Conservation (phyloP, 1,140 invertebrate species). For the Drosophila carrolli region DNA sequence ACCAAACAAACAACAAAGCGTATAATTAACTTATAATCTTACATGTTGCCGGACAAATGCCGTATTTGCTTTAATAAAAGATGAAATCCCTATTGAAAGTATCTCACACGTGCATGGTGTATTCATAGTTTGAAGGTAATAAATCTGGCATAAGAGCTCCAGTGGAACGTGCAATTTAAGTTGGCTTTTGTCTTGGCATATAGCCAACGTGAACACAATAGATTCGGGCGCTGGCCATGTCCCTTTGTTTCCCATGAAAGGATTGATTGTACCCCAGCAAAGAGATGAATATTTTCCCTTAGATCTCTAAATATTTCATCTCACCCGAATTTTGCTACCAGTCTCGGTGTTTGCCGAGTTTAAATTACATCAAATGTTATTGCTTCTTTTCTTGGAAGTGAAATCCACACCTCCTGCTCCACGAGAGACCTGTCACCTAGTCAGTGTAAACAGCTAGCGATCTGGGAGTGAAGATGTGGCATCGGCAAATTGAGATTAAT, state of each 20-base stretch:
- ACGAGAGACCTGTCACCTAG: background rate
- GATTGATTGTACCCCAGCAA: constrained; percentile 3
- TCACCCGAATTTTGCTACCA: too few relatives aligned
- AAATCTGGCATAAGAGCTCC: background rate
- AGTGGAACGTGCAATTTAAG: constrained; percentile 10
- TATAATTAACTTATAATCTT: constrained; percentile 78
- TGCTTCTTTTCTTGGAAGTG: constrained; percentile 15
- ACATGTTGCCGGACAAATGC: constrained; percentile 28
- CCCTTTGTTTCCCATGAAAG: constrained; percentile 8
- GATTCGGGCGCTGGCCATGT: background rate
- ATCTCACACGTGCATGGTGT: constrained; percentile 4
- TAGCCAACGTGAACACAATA: background rate
- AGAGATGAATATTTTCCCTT: background rate
- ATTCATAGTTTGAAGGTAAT: background rate
- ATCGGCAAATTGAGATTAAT: constrained; percentile 74
- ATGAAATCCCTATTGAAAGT: constrained; percentile 1
- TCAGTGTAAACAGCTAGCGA: constrained; percentile 20
- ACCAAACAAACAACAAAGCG: constrained; percentile 52
- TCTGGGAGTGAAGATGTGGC: constrained; percentile 47
- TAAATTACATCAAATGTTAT: constrained; percentile 32
- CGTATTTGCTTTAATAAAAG: constrained; percentile 19
- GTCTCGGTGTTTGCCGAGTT: constrained; percentile 10
- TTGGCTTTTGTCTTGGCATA: constrained; percentile 17
- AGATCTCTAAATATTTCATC: background rate
- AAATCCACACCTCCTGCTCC: constrained; percentile 5